phyloP scores from a whole-genome alignment of 2,113 vertebrate genomes.

The Triplophysa rosa region DNA sequence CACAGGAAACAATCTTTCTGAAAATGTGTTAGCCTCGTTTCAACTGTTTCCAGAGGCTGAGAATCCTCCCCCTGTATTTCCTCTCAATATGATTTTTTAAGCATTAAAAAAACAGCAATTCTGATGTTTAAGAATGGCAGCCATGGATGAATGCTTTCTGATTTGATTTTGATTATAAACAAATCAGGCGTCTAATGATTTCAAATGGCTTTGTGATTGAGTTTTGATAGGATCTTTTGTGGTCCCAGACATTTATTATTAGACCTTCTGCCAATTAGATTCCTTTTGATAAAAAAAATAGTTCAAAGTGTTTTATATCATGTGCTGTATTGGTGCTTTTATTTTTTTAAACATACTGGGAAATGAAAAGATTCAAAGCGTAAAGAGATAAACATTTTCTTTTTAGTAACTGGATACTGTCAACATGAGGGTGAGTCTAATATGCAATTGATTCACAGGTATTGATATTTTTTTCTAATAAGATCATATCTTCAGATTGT shows the following conservation, averaged over 20 bases:
- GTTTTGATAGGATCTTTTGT: not conserved
- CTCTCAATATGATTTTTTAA: conserved; percentile 47
- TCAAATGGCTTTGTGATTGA: not conserved
- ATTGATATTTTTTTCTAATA: not conserved
- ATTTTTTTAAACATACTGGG: not conserved
- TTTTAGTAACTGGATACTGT: not conserved
- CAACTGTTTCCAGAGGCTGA: conserved; percentile 58
- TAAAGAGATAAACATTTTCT: too few relatives aligned
- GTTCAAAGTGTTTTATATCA: not conserved
- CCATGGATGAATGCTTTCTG: not conserved
- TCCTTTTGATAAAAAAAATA: not conserved
- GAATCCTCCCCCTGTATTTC: conserved; percentile 45
- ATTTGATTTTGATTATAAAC: conserved; percentile 1
- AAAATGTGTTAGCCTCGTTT: conserved; percentile 67
- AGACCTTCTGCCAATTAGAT: not conserved
- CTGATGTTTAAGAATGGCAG: conserved; percentile 24
- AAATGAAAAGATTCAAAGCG: too few relatives aligned
- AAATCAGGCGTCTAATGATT: not conserved
- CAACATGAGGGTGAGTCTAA: not conserved
- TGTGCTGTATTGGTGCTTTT: not conserved
- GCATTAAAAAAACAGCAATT: conserved; percentile 36
- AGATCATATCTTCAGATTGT: not conserved
- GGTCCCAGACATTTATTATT: not conserved
- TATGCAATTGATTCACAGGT: not conserved
- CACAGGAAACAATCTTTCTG: conserved; percentile 64